These are phyloP conservation scores for Miniopterus natalensis DNA, from an alignment of 2,113 vertebrate genomes.

Conservation along the genomic window DNA sequence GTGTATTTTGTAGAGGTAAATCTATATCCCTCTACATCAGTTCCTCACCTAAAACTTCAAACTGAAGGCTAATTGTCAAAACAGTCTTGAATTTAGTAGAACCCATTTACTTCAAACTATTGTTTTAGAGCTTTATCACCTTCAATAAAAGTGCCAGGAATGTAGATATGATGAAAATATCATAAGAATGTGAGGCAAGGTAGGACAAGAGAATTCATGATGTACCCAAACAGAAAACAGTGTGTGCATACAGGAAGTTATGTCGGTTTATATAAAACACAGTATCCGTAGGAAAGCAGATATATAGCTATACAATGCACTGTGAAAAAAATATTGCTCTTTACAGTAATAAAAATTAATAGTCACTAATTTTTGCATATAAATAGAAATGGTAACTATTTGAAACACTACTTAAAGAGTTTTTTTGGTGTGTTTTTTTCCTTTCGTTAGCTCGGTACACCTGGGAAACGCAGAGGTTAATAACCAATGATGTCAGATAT, in stretches of 20 bases:
- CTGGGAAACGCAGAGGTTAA: background rate
- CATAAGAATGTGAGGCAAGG: background rate
- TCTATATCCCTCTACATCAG: conserved; percentile 19
- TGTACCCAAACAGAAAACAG: background rate
- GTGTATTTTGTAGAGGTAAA: conserved; percentile 24
- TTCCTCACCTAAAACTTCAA: conserved; percentile 58
- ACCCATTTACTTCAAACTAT: conserved; percentile 61
- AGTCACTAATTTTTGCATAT: background rate
- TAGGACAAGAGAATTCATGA: background rate
- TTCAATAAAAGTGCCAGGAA: conserved; percentile 65
- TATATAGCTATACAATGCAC: background rate
- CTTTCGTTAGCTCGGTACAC: background rate
- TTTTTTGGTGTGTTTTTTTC: background rate
- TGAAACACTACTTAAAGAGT: background rate
- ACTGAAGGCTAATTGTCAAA: conserved; percentile 66
- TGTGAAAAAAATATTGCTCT: background rate
- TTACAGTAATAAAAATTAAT: background rate
- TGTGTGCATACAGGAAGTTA: background rate
- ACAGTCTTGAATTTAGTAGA: conserved; percentile 66
- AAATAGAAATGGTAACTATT: background rate
- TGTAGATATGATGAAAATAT: conserved; percentile 24
- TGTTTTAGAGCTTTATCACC: conserved; percentile 51
- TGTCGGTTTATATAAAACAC: background rate
- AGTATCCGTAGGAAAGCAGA: background rate
- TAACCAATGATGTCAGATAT: background rate